These are phyloP conservation scores for Dendronephthya gigantea DNA, from an alignment of 64 coral and sea anemone species.

Conservation along the genomic window DNA sequence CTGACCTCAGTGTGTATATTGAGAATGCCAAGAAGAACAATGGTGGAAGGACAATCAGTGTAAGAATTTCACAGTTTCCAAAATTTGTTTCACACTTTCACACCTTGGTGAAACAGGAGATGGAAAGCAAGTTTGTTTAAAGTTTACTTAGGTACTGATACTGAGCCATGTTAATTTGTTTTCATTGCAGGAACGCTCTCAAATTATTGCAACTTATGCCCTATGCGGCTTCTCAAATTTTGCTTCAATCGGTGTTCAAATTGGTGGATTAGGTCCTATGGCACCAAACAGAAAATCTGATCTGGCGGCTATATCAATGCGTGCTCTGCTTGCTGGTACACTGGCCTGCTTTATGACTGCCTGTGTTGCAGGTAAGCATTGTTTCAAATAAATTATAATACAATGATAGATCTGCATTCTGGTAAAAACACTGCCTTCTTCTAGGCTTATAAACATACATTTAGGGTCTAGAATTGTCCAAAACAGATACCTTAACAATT, in stretches of 20 bases:
- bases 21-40: neutral
- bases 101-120: too few species aligned
- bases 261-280: neutral
- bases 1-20: neutral
- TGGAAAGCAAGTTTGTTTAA: neutral
- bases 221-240: slow-evolving; percentile 12
- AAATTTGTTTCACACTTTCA: too few species aligned
- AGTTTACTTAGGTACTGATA: too few species aligned
- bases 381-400: too few species aligned
- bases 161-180: too few species aligned
- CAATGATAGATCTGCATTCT: too few species aligned
- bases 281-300: neutral
- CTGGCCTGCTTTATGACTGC: slow-evolving; percentile 12
- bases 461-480: too few species aligned
- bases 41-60: neutral
- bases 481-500: too few species aligned
- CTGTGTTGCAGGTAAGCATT: neutral
- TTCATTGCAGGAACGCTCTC: neutral
- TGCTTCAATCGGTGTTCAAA: neutral
- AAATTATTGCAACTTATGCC: slow-evolving; percentile 8
- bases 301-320: neutral
- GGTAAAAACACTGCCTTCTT: too few species aligned
- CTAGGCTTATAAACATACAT: too few species aligned
- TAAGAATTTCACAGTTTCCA: neutral
- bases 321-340: neutral